These are phyloP conservation scores for Orgyia antiqua DNA, from an alignment of 2,888 invertebrate genomes.

Conservation along the genomic window DNA sequence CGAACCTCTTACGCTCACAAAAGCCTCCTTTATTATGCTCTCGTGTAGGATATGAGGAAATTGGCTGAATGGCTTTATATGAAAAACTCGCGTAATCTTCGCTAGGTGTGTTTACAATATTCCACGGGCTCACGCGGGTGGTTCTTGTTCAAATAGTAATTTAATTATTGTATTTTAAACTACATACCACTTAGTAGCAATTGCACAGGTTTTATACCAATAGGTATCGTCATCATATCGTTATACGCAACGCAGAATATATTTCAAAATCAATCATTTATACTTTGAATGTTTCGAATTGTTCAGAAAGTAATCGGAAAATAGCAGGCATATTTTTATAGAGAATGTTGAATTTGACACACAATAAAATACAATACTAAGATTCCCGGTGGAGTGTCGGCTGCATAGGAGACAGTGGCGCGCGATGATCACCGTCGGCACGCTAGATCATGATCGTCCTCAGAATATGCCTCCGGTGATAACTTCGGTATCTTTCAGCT, in stretches of 20 bases:
- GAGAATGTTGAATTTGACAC: conserved; percentile 34
- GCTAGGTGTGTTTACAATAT: conserved; percentile 63
- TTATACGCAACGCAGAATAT: too few species aligned
- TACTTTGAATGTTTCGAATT: too few species aligned
- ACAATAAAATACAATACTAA: conserved; percentile 50
- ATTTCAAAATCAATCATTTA: too few species aligned
- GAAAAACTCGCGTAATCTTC: conserved; percentile 74
- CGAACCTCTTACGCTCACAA: conserved; percentile 70
- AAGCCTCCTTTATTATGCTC: conserved; percentile 73
- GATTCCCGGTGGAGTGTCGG: conserved; percentile 31
- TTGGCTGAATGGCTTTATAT: conserved; percentile 75
- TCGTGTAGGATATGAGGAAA: conserved; percentile 74
- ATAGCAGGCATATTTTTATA: conserved; percentile 50
- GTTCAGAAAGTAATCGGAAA: too few species aligned
- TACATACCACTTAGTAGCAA: conserved; percentile 36
- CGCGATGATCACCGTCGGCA: conserved; percentile 16
- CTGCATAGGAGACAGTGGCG: conserved; percentile 16
- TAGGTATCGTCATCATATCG: too few species aligned
- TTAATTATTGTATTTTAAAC: conserved; percentile 43
- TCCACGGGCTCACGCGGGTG: conserved; percentile 51
- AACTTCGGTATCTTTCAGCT: conserved; percentile 62
- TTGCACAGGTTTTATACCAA: too few species aligned
- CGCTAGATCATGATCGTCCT: conserved; percentile 42
- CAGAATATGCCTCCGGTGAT: conserved; percentile 49
- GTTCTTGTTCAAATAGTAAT: conserved; percentile 40